phyloP scores from a whole-genome alignment of 30 jellyfish, hydroid and myxozoan genomes.

The Hydra vulgaris region DNA sequence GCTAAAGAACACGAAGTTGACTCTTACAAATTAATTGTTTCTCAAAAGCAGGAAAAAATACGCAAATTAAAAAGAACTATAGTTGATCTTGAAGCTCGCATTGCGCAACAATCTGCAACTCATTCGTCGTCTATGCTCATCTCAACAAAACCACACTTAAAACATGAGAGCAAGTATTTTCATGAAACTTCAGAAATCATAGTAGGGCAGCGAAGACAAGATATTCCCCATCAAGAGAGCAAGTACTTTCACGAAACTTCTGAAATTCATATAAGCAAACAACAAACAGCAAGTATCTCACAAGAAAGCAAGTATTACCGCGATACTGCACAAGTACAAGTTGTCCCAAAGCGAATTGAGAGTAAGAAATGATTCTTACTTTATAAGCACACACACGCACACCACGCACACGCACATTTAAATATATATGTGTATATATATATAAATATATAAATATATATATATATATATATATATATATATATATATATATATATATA shows the following conservation, averaged over 20 bases:
- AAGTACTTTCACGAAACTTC: neutral
- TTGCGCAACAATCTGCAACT: conserved; percentile 43
- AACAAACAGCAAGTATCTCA: neutral
- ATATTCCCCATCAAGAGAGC: conserved; percentile 7
- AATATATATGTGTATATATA: neutral
- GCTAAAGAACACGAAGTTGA: conserved; percentile 67
- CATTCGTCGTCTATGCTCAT: conserved; percentile 26
- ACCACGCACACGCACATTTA: no score
- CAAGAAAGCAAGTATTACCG: conserved; percentile 16
- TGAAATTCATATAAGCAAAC: neutral
- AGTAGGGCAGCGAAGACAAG: conserved; percentile 37
- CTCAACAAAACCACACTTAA: conserved; percentile 8
- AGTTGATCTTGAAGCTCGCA: conserved; percentile 26
- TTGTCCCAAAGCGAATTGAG: conserved; percentile 31
- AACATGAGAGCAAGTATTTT: conserved; percentile 22
- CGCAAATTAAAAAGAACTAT: conserved; percentile 45
- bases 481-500: no score
- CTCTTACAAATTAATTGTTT: conserved; percentile 36
- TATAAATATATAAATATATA: no score
- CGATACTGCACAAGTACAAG: conserved; percentile 30
- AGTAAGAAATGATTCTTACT: neutral
- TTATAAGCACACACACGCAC: no score
- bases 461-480: no score
- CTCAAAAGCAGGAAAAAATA: conserved; percentile 52
- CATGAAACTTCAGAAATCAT: conserved; percentile 33